Percentiles rank a stretch among this genome's conserved stretches.
These are phyloP conservation scores for Sinopyrophorus schimmeli DNA, from an alignment of 2,888 invertebrate genomes.

Conservation along the genomic window DNA sequence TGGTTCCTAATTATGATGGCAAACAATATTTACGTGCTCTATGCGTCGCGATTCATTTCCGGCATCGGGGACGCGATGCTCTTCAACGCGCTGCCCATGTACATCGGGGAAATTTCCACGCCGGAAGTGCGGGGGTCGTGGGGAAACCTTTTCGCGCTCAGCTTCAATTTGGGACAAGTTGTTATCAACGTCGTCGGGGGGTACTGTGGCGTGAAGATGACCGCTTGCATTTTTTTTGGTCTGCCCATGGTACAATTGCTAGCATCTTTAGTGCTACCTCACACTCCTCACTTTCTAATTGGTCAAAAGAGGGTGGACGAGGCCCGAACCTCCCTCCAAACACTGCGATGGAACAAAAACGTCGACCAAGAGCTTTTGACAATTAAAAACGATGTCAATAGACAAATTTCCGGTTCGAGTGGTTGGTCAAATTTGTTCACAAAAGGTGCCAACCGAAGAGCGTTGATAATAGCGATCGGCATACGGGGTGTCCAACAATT, in stretches of 20 bases:
- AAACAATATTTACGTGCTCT: constrained; percentile 41
- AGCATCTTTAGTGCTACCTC: constrained; percentile 66
- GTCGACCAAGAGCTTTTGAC: constrained; percentile 39
- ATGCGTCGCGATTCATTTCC: constrained; percentile 39
- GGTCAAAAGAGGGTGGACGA: constrained; percentile 39
- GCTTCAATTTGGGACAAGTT: constrained; percentile 38
- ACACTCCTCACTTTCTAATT: constrained; percentile 51
- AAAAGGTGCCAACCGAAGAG: constrained; percentile 41
- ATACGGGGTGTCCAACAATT: constrained; percentile 43
- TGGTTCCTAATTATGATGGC: constrained; percentile 39
- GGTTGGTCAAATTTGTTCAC: constrained; percentile 42
- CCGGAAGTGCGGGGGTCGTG: constrained; percentile 44
- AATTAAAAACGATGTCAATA: constrained; percentile 40
- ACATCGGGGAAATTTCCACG: constrained; percentile 43
- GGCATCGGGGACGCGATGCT: constrained; percentile 42
- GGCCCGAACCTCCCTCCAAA: constrained; percentile 39
- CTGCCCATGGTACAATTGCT: constrained; percentile 62
- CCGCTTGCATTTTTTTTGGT: constrained; percentile 61
- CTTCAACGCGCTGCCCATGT: constrained; percentile 37
- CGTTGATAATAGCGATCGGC: constrained; percentile 40
- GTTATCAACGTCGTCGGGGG: constrained; percentile 60
- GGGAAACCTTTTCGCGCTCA: constrained; percentile 40
- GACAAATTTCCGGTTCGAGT: constrained; percentile 44
- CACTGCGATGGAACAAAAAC: constrained; percentile 37
- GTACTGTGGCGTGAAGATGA: constrained; percentile 57